Percentiles rank a stretch among this genome's conserved stretches.
Evolutionary conservation across 2,888 invertebrate species (phyloP).

Genomic region (Drosophila siamana): DNA sequence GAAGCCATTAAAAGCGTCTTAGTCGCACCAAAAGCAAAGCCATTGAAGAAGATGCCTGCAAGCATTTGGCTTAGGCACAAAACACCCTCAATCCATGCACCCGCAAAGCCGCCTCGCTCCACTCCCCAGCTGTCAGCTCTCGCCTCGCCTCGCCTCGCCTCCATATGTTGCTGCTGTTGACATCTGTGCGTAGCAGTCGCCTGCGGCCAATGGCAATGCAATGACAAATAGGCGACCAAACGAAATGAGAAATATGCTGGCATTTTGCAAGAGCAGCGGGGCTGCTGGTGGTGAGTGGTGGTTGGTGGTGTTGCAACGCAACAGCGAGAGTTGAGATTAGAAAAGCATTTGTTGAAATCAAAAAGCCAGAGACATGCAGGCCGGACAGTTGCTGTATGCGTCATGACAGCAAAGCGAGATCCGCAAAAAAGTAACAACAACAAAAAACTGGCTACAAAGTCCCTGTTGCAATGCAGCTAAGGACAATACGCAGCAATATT

Average conservation of each 20-base stretch:
- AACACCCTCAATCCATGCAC: background rate
- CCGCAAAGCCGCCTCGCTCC: too few relatives aligned
- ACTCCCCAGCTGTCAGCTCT: background rate
- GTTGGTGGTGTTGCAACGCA: slow-evolving; percentile 10
- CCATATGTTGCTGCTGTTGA: slow-evolving; percentile 49
- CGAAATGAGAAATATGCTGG: slow-evolving; percentile 77
- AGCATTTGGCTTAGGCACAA: slow-evolving; percentile 29
- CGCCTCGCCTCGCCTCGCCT: background rate
- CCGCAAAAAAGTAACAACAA: slow-evolving; percentile 21
- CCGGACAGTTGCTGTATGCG: slow-evolving; percentile 47
- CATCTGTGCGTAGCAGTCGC: slow-evolving; percentile 68
- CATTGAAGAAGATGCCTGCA: slow-evolving; percentile 45
- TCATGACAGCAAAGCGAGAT: slow-evolving; percentile 41
- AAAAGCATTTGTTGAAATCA: slow-evolving; percentile 78
- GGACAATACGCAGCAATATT: slow-evolving; percentile 54
- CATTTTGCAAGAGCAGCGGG: slow-evolving; percentile 23
- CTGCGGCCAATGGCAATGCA: slow-evolving; percentile 65
- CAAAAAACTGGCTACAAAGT: slow-evolving; percentile 25
- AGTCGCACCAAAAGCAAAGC: slow-evolving; percentile 42
- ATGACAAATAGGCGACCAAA: slow-evolving; percentile 81
- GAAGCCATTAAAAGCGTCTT: slow-evolving; percentile 51
- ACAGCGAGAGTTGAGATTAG: slow-evolving; percentile 72
- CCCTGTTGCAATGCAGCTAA: slow-evolving; percentile 42
- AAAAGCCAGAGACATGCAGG: slow-evolving; percentile 63
- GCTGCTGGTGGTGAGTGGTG: background rate